Evolutionary conservation across 2,888 invertebrate genomes (phyloP).

Genomic region (Cryptus viduatorius): DNA sequence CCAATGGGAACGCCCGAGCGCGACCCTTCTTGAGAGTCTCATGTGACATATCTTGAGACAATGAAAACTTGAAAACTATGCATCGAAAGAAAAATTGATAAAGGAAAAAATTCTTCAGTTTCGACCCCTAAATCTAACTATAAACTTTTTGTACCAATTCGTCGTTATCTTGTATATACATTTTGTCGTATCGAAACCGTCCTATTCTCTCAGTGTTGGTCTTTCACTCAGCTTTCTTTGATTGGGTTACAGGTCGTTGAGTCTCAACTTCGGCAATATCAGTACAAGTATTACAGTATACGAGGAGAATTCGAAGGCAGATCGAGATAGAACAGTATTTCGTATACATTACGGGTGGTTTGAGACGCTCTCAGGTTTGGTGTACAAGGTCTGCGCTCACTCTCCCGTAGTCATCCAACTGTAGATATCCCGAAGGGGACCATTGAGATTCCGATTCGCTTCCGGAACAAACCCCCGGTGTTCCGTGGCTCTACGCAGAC

Average conservation of each 20-base stretch:
- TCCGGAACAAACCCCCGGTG: constrained; percentile 68
- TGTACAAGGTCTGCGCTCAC: constrained; percentile 40
- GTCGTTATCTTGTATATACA: background rate
- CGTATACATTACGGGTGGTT: constrained; percentile 69
- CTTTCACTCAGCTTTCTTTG: constrained; percentile 35
- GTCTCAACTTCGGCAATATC: constrained; percentile 51
- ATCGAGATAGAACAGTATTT: constrained; percentile 42
- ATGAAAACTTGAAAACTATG: background rate
- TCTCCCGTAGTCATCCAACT: constrained; percentile 64
- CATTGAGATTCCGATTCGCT: constrained; percentile 78
- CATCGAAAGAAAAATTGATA: constrained; percentile 12
- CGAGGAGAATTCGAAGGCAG: constrained; percentile 27
- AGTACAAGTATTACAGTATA: constrained; percentile 31
- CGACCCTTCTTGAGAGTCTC: background rate
- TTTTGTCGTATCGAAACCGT: background rate
- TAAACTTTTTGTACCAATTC: background rate
- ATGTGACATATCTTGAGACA: background rate
- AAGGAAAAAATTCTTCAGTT: constrained; percentile 1
- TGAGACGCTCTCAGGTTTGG: constrained; percentile 56
- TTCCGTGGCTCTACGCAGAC: constrained; percentile 1
- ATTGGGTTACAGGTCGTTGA: constrained; percentile 62
- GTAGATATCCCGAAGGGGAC: constrained; percentile 71
- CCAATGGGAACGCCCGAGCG: background rate
- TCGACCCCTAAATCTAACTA: background rate
- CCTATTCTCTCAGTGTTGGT: constrained; percentile 2